Percentiles rank a stretch among this genome's conserved stretches.
Evolutionary conservation across 2,888 invertebrate species (phyloP).

Genomic region (Hirtodrosophila cameraria): DNA sequence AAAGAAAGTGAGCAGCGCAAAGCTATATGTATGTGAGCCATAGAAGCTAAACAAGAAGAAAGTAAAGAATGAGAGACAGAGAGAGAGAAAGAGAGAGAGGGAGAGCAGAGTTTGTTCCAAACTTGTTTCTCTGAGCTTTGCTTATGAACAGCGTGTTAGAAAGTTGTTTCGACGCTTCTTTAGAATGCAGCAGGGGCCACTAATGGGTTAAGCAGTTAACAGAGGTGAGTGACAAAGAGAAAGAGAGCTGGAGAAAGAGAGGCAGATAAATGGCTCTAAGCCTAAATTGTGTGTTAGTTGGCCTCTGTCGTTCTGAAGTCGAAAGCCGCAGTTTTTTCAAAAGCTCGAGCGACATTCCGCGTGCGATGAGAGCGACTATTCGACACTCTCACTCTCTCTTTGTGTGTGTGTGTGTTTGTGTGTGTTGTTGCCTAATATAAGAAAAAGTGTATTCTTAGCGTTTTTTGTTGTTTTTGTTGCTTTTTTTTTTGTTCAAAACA

Average conservation of each 20-base stretch:
- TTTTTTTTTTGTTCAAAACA: slow-evolving; percentile 32
- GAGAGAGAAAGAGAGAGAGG: neutral
- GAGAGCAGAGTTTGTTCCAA: slow-evolving; percentile 16
- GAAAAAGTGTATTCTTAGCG: slow-evolving; percentile 60
- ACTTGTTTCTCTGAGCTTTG: slow-evolving; percentile 50
- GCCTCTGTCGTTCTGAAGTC: slow-evolving; percentile 17
- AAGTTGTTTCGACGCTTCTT: slow-evolving; percentile 54
- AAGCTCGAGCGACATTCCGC: slow-evolving; percentile 36
- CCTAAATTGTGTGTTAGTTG: slow-evolving; percentile 57
- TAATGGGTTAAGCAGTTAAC: slow-evolving; percentile 42
- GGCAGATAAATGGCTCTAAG: too few species aligned
- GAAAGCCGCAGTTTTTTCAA: slow-evolving; percentile 8
- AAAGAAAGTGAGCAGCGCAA: slow-evolving; percentile 57
- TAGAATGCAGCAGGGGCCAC: slow-evolving; percentile 45
- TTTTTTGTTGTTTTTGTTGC: slow-evolving; percentile 21
- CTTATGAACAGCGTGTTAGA: slow-evolving; percentile 46
- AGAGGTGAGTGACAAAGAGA: slow-evolving; percentile 17
- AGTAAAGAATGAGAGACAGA: slow-evolving; percentile 40
- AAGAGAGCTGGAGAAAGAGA: too few species aligned
- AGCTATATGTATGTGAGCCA: slow-evolving; percentile 1
- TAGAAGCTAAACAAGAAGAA: slow-evolving; percentile 43
- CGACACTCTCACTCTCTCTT: slow-evolving; percentile 36
- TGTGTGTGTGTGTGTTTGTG: slow-evolving; percentile 3
- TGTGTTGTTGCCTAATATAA: slow-evolving; percentile 53
- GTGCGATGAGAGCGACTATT: slow-evolving; percentile 12